Conservation (phyloP, 2,113 vertebrate genomes). For the Grantiella picta region DNA sequence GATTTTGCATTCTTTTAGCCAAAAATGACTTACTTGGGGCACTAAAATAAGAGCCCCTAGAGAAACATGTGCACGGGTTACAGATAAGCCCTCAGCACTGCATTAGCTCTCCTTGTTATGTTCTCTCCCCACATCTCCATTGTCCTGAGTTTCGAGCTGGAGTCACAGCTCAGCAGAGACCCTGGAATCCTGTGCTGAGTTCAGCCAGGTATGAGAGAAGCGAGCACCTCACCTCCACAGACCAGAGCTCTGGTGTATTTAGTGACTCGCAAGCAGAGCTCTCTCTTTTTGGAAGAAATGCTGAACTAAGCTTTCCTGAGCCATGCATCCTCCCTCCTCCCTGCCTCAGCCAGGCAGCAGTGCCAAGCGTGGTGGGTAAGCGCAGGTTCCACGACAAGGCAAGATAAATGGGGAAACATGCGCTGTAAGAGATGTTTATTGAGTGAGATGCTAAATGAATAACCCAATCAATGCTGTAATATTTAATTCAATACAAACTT, state of each 20-base stretch:
- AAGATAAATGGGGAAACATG: constrained; percentile 64
- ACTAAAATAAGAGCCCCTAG: background rate
- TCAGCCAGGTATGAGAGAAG: background rate
- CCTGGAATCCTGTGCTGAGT: background rate
- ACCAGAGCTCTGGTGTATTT: background rate
- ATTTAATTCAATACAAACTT: constrained; percentile 69
- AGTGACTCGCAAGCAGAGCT: background rate
- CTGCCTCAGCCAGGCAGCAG: background rate
- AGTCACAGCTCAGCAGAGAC: background rate
- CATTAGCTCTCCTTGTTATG: background rate
- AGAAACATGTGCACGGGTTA: background rate
- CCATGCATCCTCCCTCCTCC: background rate
- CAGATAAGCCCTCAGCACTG: background rate
- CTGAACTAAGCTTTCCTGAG: background rate
- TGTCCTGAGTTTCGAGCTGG: background rate
- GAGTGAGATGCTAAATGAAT: constrained; percentile 70
- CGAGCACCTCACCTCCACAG: accelerated
- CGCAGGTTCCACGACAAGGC: background rate
- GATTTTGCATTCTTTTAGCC: background rate
- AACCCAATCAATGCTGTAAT: constrained; percentile 70
- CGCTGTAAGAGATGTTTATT: constrained; percentile 53
- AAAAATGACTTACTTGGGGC: background rate
- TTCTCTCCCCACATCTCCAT: accelerated
- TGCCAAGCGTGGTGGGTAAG: background rate
- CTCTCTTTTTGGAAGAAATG: background rate